Percentiles rank a stretch among this genome's conserved stretches.
Evolutionary conservation across 35 echinoderm and acorn worm species (phyloP).

Genomic region (Chiridota heheva): DNA sequence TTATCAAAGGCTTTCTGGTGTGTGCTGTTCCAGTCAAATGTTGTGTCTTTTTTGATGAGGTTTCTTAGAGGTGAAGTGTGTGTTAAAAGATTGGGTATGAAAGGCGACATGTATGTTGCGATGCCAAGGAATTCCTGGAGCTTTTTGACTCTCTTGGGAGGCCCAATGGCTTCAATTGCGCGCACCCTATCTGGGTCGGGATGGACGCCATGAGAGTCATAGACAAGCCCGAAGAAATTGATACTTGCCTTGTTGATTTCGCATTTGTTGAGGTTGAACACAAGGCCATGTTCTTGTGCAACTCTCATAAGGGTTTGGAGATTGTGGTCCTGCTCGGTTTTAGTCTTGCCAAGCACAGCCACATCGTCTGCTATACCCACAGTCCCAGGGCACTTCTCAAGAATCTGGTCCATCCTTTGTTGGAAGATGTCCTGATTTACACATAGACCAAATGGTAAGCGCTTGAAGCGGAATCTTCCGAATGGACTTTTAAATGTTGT

Average conservation of each 20-base stretch:
- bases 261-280: constrained; percentile 43
- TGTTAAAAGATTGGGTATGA: constrained; percentile 54
- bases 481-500: constrained; percentile 67
- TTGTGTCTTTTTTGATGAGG: constrained; percentile 30
- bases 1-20: constrained; percentile 49
- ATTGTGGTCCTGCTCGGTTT: constrained; percentile 27
- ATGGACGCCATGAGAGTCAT: constrained; percentile 24
- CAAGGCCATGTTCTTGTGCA: constrained; percentile 30
- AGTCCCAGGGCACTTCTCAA: constrained; percentile 46
- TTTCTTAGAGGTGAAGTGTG: constrained; percentile 39
- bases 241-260: constrained; percentile 33
- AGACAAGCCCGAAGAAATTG: constrained; percentile 46
- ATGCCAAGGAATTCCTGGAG: constrained; percentile 33
- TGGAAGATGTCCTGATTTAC: constrained; percentile 64
- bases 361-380: constrained; percentile 72
- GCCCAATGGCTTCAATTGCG: constrained; percentile 6
- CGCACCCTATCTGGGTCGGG: constrained; percentile 28
- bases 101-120: constrained; percentile 42
- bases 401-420: constrained; percentile 45
- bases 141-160: constrained; percentile 21
- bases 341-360: constrained; percentile 34
- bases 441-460: constrained; percentile 51
- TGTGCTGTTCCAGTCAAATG: constrained; percentile 5
- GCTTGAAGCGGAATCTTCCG: constrained; percentile 31
- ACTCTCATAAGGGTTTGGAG: constrained; percentile 26